A percentile compares a stretch with the other conserved stretches of the same genome.
phyloP scores from a whole-genome alignment of 2,888 invertebrate genomes.

The Apamea monoglypha region DNA sequence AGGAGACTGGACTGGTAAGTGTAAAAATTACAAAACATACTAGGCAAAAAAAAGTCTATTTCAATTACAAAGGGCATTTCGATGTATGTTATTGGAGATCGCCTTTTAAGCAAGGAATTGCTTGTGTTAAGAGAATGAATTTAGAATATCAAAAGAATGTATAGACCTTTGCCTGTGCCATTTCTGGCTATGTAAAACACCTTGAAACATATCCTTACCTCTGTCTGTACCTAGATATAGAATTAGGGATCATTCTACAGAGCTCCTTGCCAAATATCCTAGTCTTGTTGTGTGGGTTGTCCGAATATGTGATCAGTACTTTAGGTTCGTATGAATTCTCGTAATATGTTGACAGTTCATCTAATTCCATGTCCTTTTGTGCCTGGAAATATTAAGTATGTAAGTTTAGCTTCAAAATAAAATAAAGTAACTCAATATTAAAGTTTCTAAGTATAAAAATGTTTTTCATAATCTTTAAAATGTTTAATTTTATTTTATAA shows the following conservation, averaged over 20 bases:
- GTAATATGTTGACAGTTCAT: constrained; percentile 97
- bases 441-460: no score
- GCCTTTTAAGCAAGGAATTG: no score
- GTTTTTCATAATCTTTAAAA: no score
- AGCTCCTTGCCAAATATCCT: constrained; percentile 98
- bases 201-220: constrained; percentile 73
- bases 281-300: constrained; percentile 97
- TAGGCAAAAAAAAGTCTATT: no score
- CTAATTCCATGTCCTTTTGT: constrained; percentile 93
- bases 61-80: no score
- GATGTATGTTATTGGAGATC: no score
- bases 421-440: no score
- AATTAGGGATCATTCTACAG: constrained; percentile 97
- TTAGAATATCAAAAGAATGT: neutral
- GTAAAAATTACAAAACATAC: neutral
- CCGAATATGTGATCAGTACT: constrained; percentile 98
- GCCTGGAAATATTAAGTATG: constrained; percentile 83
- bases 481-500: no score
- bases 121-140: no score
- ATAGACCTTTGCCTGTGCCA: neutral
- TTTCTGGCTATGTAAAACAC: neutral
- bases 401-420: no score
- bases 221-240: constrained; percentile 95
- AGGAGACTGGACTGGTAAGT: neutral
- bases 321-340: constrained; percentile 96